These are phyloP conservation scores for Ischnura elegans DNA, from an alignment of 2,888 invertebrate genomes.

Conservation along the genomic window DNA sequence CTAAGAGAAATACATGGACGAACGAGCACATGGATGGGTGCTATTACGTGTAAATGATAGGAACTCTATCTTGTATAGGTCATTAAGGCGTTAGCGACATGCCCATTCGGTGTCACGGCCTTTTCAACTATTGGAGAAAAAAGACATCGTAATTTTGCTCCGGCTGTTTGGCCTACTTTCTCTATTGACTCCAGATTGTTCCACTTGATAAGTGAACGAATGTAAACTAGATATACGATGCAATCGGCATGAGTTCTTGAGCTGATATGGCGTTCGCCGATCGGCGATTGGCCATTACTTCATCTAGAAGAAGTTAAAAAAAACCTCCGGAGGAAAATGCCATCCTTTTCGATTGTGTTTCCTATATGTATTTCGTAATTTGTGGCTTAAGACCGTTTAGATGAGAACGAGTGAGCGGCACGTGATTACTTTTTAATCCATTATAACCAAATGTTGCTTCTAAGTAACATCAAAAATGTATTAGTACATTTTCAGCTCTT, in stretches of 20 bases:
- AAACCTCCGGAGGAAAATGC: no score
- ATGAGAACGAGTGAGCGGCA: no score
- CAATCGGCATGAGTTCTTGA: neutral
- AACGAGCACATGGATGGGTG: no score
- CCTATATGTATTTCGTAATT: no score
- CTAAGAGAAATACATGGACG: no score
- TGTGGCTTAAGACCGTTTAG: no score
- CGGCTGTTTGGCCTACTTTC: neutral
- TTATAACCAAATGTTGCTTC: no score
- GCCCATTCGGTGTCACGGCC: neutral
- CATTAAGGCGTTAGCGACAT: neutral
- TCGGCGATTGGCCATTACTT: neutral
- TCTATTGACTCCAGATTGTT: conserved; percentile 26
- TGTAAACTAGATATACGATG: neutral
- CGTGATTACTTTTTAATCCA: no score
- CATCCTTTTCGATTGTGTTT: no score
- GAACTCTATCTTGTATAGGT: neutral
- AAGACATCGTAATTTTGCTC: neutral
- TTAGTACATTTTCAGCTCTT: no score
- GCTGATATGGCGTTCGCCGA: neutral
- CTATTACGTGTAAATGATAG: no score
- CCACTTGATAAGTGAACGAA: conserved; percentile 21
- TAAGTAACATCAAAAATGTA: no score
- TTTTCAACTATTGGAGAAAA: neutral
- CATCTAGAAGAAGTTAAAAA: neutral